Percentiles rank a stretch among this genome's conserved stretches.
Evolutionary conservation across 2,113 vertebrate genomes (phyloP).

Genomic region (Heterochromis multidens): DNA sequence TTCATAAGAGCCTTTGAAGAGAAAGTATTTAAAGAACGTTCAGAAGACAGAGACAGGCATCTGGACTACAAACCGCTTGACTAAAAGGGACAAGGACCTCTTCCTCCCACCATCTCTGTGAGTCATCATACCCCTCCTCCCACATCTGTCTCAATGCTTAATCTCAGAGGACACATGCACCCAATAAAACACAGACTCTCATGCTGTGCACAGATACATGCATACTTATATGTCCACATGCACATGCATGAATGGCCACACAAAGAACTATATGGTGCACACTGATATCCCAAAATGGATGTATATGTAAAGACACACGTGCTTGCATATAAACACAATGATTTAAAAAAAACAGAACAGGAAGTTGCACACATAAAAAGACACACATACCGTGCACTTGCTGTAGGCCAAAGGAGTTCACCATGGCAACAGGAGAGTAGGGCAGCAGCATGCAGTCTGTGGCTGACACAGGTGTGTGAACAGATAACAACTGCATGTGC

Average conservation of each 20-base stretch:
- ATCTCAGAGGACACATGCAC: constrained; percentile 13
- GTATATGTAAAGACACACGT: background rate
- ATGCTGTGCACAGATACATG: background rate
- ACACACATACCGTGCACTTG: constrained; percentile 32
- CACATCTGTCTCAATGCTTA: constrained; percentile 25
- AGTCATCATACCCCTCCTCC: constrained; percentile 55
- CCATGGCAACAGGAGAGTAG: constrained; percentile 71
- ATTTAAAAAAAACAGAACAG: background rate
- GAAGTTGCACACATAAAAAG: constrained; percentile 22
- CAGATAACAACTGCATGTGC: constrained; percentile 34
- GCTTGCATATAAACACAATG: background rate
- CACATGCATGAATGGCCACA: background rate
- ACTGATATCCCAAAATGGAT: background rate
- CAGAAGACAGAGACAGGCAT: background rate
- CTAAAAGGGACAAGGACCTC: constrained; percentile 37
- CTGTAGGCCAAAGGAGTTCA: constrained; percentile 61
- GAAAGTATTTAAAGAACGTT: background rate
- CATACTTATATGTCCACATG: background rate
- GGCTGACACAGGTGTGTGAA: constrained; percentile 61
- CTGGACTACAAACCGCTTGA: constrained; percentile 3
- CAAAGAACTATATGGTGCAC: background rate
- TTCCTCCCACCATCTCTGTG: constrained; percentile 47
- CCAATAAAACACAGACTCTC: constrained; percentile 5
- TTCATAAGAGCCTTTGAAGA: background rate
- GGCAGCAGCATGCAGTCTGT: constrained; percentile 43